Evolutionary conservation across 2,113 vertebrate genomes (phyloP).

Genomic region (Silurus meridionalis): DNA sequence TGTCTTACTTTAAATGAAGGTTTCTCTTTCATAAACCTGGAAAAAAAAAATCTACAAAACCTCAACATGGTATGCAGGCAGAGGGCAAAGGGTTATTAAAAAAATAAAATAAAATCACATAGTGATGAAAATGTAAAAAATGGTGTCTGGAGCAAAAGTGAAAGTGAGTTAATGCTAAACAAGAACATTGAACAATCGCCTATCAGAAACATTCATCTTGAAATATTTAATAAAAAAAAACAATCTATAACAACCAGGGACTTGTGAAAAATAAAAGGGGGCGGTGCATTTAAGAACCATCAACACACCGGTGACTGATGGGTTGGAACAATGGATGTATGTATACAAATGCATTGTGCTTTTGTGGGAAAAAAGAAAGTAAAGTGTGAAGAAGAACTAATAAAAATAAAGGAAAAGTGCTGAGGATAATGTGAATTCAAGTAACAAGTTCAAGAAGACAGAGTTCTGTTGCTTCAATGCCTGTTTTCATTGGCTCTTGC

Average conservation of each 20-base stretch:
- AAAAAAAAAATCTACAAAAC: not conserved
- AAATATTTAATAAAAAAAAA: conserved; percentile 33
- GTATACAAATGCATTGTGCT: conserved; percentile 20
- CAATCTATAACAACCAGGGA: conserved; percentile 23
- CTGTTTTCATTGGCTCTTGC: conserved; percentile 65
- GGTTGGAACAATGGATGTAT: not conserved
- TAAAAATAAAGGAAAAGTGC: conserved; percentile 70
- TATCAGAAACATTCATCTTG: conserved; percentile 34
- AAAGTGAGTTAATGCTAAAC: conserved; percentile 73
- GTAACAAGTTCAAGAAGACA: conserved; percentile 72
- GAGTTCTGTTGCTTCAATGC: conserved; percentile 41
- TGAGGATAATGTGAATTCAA: conserved; percentile 80
- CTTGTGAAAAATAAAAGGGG: not conserved
- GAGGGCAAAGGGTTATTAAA: not conserved
- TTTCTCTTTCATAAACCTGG: conserved; percentile 6
- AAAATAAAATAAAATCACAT: not conserved
- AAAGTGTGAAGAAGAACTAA: conserved; percentile 23
- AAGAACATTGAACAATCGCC: conserved; percentile 53
- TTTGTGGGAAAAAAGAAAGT: not conserved
- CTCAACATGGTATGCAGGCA: not conserved
- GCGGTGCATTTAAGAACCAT: conserved; percentile 56
- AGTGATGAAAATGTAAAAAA: not conserved
- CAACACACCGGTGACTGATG: conserved; percentile 42
- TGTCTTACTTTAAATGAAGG: not conserved
- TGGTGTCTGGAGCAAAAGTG: conserved; percentile 9